Conservation (phyloP, 2,113 vertebrate species). For the Spheniscus mendiculus region DNA sequence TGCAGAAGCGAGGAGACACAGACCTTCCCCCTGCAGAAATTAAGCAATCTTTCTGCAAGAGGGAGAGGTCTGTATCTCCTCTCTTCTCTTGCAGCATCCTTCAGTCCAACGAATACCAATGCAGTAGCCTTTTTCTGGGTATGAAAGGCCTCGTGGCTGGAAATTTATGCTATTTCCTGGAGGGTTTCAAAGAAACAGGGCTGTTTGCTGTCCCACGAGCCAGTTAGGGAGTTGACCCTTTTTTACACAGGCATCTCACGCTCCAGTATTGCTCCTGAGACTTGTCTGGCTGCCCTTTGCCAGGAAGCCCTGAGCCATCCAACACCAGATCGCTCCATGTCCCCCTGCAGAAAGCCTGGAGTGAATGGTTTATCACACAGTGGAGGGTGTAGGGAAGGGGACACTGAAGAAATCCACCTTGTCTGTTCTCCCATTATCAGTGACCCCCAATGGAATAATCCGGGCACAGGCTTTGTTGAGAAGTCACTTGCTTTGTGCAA, state of each 20-base stretch:
- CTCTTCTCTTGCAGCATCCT: not conserved
- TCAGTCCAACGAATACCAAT: not conserved
- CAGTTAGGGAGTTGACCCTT: not conserved
- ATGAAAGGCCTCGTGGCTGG: not conserved
- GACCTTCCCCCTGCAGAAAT: not conserved
- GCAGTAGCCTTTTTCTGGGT: not conserved
- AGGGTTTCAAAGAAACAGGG: not conserved
- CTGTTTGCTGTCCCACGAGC: not conserved
- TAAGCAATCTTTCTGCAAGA: not conserved
- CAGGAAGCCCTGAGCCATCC: not conserved
- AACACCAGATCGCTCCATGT: accelerated
- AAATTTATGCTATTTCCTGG: not conserved
- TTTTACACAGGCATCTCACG: not conserved
- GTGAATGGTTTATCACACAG: too few species aligned
- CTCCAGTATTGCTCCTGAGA: not conserved
- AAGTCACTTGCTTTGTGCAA: not conserved
- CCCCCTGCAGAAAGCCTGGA: not conserved
- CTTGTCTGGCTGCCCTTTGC: not conserved
- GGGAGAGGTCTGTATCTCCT: not conserved
- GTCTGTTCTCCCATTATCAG: accelerated
- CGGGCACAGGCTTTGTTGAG: too few species aligned
- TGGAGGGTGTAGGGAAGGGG: not conserved
- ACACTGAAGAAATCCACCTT: not conserved
- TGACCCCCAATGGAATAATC: not conserved
- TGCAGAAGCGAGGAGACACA: not conserved